Evolutionary conservation across 2,113 vertebrate species (phyloP), one percentile per base, ranked within the genome.

Genomic region (Anolis sagrei): DNA sequence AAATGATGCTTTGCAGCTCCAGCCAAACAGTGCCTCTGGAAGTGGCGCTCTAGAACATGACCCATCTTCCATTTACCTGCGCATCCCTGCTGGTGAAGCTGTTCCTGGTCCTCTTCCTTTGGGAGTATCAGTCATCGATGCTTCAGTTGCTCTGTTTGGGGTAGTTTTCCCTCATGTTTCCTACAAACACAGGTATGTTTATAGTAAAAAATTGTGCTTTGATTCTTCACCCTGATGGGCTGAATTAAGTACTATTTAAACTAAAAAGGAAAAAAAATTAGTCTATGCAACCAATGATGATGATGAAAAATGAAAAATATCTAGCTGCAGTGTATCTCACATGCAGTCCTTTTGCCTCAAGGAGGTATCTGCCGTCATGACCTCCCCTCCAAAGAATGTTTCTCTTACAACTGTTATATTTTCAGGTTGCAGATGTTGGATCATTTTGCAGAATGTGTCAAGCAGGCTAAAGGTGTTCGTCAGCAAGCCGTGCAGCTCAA

Each of bases 121-220:
- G 76, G 98, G 99, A 5, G 99, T 99, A 81, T 99, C 98, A 0
- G 99, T 99, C 86, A 99, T 99, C 0, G 98, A 99, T 48, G 98
- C 99, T 1, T 99, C 98, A 0, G 98, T 99, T 85, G 98, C 98
- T 88, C 97, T 99, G 79, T 99, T 99, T 84, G 99, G 99, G 44
- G 99, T 99, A 44, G 98, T 99, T 82, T 99, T 99, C 91, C 99
- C 98, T 76, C 99, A 99, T 32, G 98, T 99, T 80, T 99, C 98
- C 84, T 99, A 98, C 87, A 99, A 99, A 93, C 98, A 99, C 90
- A 97, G 99, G 99, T 98, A 82, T 94, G 95, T 96, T 91, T 91
- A 69, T 49, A 48, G 79, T 84, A 61, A 66, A 25, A 80, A 3
- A 64, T 87, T 29, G 8, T 32, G 1, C 49, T 73, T 54, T 19